Evolutionary conservation across 2,797 vertebrate species (phyloP), one percentile per base, ranked within the genome.

Genomic region (Jordanella pulchra): DNA sequence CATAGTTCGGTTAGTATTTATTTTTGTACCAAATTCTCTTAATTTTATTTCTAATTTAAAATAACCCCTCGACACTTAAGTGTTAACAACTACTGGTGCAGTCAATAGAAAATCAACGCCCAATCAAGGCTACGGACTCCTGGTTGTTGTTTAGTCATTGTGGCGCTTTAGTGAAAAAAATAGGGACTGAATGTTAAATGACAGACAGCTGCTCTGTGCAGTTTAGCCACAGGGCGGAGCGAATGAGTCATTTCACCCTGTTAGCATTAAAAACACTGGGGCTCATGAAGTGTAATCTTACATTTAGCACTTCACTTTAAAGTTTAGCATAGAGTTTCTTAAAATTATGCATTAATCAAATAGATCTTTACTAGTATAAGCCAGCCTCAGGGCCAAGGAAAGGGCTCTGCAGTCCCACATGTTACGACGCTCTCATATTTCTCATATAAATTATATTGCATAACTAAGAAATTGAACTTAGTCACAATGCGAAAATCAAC

Each of bases 391-490:
- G n/a, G n/a, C n/a, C n/a, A n/a, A n/a, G n/a, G n/a, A n/a, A n/a
- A n/a, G n/a, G n/a, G n/a, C n/a, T n/a, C n/a, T n/a, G n/a, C n/a
- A n/a, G n/a, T n/a, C n/a, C n/a, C n/a, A n/a, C n/a, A n/a, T n/a
- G n/a, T n/a, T n/a, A 55, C 58, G 63, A 73, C 64, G 73, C 61
- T 76, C 65, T 45, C 55, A 67, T 82, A 21, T 4, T 39, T 60
- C 78, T 69, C 70, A 78, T 90, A 92, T 92, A 92, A 92, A 92
- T 90, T 90, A 65, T 50, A 64, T 65, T 77, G 50, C 23, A 77
- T 75, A 32, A 65, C 7, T 67, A 51, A 35, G 72, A 47, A 66
- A 68, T 50, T 39, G 76, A 42, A 73, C 63, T 72, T 23, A 28
- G 68, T 78, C 81, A 89, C 82, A 81, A 85, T 83, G 83, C 81